Evolutionary conservation across 2,113 vertebrate species (phyloP).

Genomic region (Physeter macrocephalus): DNA sequence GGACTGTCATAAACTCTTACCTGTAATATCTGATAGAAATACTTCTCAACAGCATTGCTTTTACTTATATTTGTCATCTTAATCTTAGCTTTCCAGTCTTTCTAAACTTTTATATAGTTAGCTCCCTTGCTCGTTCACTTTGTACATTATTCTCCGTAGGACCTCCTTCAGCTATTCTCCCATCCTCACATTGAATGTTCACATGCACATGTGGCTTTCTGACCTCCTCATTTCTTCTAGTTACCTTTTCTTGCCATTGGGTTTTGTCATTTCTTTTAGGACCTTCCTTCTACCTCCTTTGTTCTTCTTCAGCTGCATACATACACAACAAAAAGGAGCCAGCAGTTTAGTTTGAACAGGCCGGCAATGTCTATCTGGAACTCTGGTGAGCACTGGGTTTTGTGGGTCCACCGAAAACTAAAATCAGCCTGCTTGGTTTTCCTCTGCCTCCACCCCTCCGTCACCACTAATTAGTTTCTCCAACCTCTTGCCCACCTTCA

Average conservation of each 20-base stretch:
- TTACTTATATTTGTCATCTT: background rate
- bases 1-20: background rate
- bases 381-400: background rate
- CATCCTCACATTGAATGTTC: background rate
- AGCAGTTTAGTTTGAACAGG: background rate
- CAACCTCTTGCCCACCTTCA: background rate
- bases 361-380: background rate
- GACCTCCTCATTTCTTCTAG: background rate
- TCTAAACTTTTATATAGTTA: background rate
- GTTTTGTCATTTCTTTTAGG: background rate
- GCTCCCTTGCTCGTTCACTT: background rate
- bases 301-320: background rate
- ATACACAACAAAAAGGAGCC: background rate
- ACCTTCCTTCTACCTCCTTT: background rate
- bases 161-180: background rate
- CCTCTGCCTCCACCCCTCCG: background rate
- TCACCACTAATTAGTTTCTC: background rate
- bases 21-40: background rate
- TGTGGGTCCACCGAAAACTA: background rate
- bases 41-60: background rate
- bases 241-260: background rate
- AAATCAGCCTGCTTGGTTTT: background rate
- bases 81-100: background rate
- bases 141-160: background rate
- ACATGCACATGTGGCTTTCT: background rate